These are phyloP conservation scores for Acyrthosiphon pisum DNA, from an alignment of 1,140 invertebrate genomes.

Conservation along the genomic window DNA sequence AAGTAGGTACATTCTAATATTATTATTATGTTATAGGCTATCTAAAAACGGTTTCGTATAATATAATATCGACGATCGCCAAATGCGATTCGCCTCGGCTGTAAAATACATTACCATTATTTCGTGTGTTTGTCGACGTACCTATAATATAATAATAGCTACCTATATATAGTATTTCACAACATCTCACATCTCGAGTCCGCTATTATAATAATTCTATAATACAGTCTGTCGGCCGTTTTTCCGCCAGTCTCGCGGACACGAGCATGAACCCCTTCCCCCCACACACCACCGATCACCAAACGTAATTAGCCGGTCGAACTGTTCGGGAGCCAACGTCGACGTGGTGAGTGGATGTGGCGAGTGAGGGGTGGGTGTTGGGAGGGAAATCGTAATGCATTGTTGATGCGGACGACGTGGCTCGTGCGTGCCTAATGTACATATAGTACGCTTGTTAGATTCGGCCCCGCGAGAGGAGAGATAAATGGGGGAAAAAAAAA, in stretches of 20 bases:
- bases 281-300: neutral
- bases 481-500: conserved; percentile 34
- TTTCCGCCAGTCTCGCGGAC: conserved; percentile 35
- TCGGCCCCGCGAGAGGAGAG: neutral
- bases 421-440: conserved; percentile 52
- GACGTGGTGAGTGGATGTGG: neutral
- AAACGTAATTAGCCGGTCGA: conserved; percentile 31
- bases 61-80: neutral
- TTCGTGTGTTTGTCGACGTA: neutral
- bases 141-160: too few species aligned
- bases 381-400: neutral
- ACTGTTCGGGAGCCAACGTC: conserved; percentile 2
- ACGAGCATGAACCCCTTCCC: neutral
- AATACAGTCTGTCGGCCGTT: neutral
- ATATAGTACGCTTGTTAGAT: conserved; percentile 36
- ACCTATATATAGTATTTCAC: neutral
- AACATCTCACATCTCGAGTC: neutral
- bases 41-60: neutral
- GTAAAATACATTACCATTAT: neutral
- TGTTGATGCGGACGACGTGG: conserved; percentile 31
- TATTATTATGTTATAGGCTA: neutral
- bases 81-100: neutral
- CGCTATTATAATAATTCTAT: conserved; percentile 8
- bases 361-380: too few species aligned
- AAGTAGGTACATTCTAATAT: neutral